Percentiles rank a stretch among this genome's conserved stretches.
These are phyloP conservation scores for Sebastes fasciatus DNA, from an alignment of 2,113 vertebrate species.

Conservation along the genomic window DNA sequence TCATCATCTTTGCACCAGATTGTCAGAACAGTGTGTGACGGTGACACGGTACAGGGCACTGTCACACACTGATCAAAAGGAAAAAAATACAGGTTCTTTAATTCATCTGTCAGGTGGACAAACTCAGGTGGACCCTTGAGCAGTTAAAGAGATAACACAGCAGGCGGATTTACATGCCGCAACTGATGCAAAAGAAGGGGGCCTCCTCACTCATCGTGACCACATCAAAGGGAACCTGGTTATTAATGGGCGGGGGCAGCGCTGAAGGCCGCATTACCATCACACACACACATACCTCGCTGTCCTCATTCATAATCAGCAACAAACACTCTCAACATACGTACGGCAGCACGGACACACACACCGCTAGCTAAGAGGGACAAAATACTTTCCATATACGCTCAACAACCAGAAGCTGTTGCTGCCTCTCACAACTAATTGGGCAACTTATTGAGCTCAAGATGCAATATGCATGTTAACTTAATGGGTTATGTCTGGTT, in stretches of 20 bases:
- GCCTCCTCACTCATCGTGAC: slow-evolving; percentile 62
- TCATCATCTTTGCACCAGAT: not conserved
- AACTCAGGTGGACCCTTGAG: slow-evolving; percentile 77
- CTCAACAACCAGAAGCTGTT: slow-evolving; percentile 65
- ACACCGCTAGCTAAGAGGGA: slow-evolving; percentile 38
- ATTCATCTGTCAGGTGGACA: slow-evolving; percentile 56
- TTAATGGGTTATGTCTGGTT: slow-evolving; percentile 80
- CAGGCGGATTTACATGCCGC: slow-evolving; percentile 75
- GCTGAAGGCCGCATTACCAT: slow-evolving; percentile 74
- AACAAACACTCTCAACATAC: slow-evolving; percentile 37
- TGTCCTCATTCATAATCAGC: slow-evolving; percentile 63
- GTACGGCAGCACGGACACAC: not conserved
- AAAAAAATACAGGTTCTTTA: slow-evolving; percentile 51
- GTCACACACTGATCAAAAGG: slow-evolving; percentile 47
- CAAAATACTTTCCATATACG: slow-evolving; percentile 69
- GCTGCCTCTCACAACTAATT: slow-evolving; percentile 79
- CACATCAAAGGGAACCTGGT: slow-evolving; percentile 83
- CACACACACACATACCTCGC: slow-evolving; percentile 37
- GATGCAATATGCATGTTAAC: slow-evolving; percentile 84
- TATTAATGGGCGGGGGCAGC: slow-evolving; percentile 76
- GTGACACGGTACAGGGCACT: not conserved
- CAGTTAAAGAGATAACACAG: slow-evolving; percentile 82
- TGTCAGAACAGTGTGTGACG: slow-evolving; percentile 6
- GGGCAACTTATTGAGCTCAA: slow-evolving; percentile 80
- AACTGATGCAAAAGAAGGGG: slow-evolving; percentile 77